Conservation (phyloP, 1,140 invertebrate genomes). For the Drosophila auraria region DNA sequence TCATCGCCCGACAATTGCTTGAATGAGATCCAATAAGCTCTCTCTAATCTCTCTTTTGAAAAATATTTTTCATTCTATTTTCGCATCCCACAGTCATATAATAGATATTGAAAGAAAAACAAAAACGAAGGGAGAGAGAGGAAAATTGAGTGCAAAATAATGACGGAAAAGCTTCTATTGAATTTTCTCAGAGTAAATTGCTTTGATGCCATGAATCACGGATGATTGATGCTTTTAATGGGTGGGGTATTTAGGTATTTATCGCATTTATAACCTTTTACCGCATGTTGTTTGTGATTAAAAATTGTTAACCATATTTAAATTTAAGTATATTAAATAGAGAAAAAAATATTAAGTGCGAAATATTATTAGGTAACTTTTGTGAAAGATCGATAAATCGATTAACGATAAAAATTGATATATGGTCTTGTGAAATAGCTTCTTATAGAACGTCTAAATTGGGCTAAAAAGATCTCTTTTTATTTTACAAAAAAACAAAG, state of each 20-base stretch:
- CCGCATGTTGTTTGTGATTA: background rate
- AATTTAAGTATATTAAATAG: background rate
- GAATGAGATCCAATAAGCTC: constrained; percentile 6
- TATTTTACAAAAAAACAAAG: background rate
- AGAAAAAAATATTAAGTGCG: too few species aligned
- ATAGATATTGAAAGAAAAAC: constrained; percentile 1
- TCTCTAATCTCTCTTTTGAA: constrained; percentile 26
- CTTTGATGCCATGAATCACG: constrained; percentile 25
- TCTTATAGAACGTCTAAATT: background rate
- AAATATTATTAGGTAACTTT: too few species aligned
- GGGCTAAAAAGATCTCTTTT: background rate
- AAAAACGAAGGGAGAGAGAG: background rate
- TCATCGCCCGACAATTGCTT: constrained; percentile 22
- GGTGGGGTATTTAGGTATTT: background rate
- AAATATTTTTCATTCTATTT: constrained; percentile 38
- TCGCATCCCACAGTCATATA: constrained; percentile 27
- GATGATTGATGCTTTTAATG: constrained; percentile 16
- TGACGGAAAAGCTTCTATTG: constrained; percentile 26
- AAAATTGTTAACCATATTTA: background rate
- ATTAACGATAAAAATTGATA: background rate
- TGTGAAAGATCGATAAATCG: background rate
- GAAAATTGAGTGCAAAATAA: constrained; percentile 9
- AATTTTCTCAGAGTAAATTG: constrained; percentile 17
- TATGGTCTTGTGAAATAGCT: background rate
- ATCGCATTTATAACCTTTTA: background rate